Percentiles rank a stretch among this genome's conserved stretches.
Conservation (phyloP, 2,113 vertebrate species). For the Dolichotis patagonum region DNA sequence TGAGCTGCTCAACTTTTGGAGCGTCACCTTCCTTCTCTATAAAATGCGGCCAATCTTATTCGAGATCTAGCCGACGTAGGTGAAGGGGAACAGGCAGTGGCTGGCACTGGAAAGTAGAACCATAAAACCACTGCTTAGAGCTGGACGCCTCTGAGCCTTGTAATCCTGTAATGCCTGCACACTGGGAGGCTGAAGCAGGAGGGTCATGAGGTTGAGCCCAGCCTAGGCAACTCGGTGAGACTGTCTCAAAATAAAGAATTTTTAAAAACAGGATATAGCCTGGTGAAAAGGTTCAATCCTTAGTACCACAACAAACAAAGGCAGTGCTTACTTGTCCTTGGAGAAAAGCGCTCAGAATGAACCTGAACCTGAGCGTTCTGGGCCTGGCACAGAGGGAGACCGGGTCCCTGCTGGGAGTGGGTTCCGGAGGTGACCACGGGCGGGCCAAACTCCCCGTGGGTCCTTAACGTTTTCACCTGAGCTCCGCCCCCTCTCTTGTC, state of each 20-base stretch:
- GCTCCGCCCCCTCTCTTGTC: not conserved
- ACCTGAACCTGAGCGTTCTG: not conserved
- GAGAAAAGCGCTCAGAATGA: not conserved
- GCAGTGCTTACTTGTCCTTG: not conserved
- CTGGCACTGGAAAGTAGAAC: too few relatives aligned
- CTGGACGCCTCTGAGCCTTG: not conserved
- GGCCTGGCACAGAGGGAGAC: not conserved
- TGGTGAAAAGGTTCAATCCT: not conserved
- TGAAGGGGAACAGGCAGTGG: not conserved
- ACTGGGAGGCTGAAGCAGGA: not conserved
- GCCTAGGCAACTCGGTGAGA: not conserved
- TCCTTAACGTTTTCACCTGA: not conserved
- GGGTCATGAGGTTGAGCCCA: not conserved
- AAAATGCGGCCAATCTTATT: not conserved
- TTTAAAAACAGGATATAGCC: not conserved
- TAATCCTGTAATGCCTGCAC: not conserved
- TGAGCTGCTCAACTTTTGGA: not conserved
- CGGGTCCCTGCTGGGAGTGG: not conserved
- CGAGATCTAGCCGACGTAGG: not conserved
- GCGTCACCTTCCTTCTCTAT: not conserved
- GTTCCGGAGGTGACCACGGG: not conserved
- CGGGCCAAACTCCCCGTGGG: not conserved
- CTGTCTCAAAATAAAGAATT: not conserved
- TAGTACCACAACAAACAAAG: not conserved
- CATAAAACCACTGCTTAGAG: not conserved